phyloP scores from a whole-genome alignment of 2,888 invertebrate species.

The Cheilosia scutellata region DNA sequence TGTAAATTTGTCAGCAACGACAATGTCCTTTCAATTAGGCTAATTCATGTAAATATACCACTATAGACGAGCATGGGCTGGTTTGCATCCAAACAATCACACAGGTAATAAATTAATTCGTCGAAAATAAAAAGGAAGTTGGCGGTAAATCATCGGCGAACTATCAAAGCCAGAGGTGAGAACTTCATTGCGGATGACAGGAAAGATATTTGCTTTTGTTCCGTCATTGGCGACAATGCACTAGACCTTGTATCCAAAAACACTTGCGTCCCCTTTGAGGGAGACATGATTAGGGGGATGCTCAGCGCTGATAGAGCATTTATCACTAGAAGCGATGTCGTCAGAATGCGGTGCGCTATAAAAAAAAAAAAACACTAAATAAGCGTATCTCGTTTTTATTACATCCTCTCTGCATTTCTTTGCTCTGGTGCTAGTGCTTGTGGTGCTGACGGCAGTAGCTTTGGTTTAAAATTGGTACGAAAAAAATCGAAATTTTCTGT shows the following conservation, averaged over 20 bases:
- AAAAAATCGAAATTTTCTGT: slow-evolving; percentile 61
- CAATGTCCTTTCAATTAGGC: slow-evolving; percentile 72
- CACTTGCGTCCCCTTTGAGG: slow-evolving; percentile 3
- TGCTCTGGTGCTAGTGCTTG: slow-evolving; percentile 23
- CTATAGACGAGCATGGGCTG: slow-evolving; percentile 20
- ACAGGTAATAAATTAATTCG: slow-evolving; percentile 30
- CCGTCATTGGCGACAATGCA: slow-evolving; percentile 48
- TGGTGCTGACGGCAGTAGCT: slow-evolving; percentile 56
- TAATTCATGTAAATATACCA: slow-evolving; percentile 54
- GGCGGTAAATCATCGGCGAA: slow-evolving; percentile 1
- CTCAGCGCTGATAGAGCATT: slow-evolving; percentile 57
- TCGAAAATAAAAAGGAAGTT: slow-evolving; percentile 26
- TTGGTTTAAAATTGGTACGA: slow-evolving; percentile 49
- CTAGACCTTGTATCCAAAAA: slow-evolving; percentile 12
- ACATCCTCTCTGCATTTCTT: slow-evolving; percentile 50
- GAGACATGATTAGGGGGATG: slow-evolving; percentile 53
- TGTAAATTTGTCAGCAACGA: slow-evolving; percentile 62
- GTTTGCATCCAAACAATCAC: slow-evolving; percentile 23
- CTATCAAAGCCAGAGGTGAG: slow-evolving; percentile 40
- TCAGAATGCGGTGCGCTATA: slow-evolving; percentile 2
- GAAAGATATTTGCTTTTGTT: slow-evolving; percentile 5
- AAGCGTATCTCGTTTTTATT: slow-evolving; percentile 55
- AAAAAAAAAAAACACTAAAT: slow-evolving; percentile 2
- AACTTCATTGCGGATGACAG: slow-evolving; percentile 55
- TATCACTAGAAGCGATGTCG: slow-evolving; percentile 47